These are phyloP conservation scores for Phocoena sinus DNA, from an alignment of 2,113 vertebrate genomes.

Conservation along the genomic window DNA sequence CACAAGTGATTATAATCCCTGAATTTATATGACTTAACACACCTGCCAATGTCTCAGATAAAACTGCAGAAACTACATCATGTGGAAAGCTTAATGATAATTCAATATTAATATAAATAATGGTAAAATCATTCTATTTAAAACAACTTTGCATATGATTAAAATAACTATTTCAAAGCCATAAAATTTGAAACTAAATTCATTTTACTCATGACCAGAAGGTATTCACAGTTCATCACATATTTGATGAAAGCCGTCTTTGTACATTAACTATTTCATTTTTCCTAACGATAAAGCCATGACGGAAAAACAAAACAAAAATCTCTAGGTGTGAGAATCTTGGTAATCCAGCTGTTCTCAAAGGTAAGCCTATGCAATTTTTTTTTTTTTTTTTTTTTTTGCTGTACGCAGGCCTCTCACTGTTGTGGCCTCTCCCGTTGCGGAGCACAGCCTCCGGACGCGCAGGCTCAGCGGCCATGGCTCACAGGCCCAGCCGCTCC, in stretches of 20 bases:
- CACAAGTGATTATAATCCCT: neutral
- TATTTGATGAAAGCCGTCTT: neutral
- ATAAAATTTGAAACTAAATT: neutral
- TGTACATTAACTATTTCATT: constrained; percentile 7
- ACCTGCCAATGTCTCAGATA: neutral
- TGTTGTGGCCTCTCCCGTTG: too few species aligned
- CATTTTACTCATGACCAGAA: neutral
- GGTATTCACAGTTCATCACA: neutral
- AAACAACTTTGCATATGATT: neutral
- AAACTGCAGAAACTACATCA: neutral
- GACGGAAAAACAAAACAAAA: neutral
- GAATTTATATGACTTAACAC: neutral
- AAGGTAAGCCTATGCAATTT: neutral
- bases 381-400: too few species aligned
- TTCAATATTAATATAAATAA: neutral
- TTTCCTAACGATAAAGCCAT: neutral
- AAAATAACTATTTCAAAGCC: neutral
- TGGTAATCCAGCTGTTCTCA: neutral
- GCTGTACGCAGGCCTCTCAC: too few species aligned
- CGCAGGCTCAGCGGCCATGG: too few species aligned
- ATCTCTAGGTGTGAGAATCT: neutral
- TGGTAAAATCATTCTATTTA: neutral
- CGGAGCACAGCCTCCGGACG: too few species aligned
- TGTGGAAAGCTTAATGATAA: neutral
- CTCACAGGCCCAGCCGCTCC: too few species aligned